These are phyloP conservation scores for Stichodactyla mertensii DNA, from an alignment of 64 coral and sea anemone species.

Conservation along the genomic window DNA sequence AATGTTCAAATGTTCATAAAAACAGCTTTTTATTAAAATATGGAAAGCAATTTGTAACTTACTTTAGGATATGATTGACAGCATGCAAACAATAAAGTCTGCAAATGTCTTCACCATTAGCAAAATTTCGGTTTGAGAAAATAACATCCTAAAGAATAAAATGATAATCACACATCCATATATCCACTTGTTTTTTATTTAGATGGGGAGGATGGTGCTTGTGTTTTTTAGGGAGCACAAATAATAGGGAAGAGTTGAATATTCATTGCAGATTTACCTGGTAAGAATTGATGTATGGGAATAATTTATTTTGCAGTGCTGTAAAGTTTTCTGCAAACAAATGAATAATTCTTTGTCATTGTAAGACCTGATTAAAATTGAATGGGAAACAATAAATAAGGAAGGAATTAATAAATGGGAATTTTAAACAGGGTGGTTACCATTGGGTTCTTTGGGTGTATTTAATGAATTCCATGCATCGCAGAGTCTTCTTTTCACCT, in stretches of 20 bases:
- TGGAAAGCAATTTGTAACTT: not conserved
- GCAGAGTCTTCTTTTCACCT: constrained; percentile 56
- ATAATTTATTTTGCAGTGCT: constrained; percentile 61
- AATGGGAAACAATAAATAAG: not conserved
- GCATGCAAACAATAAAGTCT: constrained; percentile 88
- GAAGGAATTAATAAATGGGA: not conserved
- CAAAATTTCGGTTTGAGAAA: constrained; percentile 70
- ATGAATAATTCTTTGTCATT: not conserved
- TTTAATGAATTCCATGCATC: constrained; percentile 45
- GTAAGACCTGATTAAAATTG: not conserved
- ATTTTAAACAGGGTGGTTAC: not conserved
- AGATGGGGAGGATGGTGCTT: too few species aligned
- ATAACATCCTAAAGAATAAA: constrained; percentile 69
- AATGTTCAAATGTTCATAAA: too few species aligned
- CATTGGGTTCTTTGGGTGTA: not conserved
- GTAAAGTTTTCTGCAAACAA: constrained; percentile 38
- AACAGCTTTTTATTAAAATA: too few species aligned
- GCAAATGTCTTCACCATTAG: constrained; percentile 87
- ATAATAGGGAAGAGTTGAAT: too few species aligned
- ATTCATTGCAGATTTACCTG: constrained; percentile 34
- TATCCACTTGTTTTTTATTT: too few species aligned
- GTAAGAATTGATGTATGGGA: constrained; percentile 59
- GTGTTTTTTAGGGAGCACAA: too few species aligned
- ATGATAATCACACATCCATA: not conserved
- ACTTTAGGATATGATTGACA: constrained; percentile 93